phyloP scores from a whole-genome alignment of 2,888 invertebrate genomes.

The Noctua comes region DNA sequence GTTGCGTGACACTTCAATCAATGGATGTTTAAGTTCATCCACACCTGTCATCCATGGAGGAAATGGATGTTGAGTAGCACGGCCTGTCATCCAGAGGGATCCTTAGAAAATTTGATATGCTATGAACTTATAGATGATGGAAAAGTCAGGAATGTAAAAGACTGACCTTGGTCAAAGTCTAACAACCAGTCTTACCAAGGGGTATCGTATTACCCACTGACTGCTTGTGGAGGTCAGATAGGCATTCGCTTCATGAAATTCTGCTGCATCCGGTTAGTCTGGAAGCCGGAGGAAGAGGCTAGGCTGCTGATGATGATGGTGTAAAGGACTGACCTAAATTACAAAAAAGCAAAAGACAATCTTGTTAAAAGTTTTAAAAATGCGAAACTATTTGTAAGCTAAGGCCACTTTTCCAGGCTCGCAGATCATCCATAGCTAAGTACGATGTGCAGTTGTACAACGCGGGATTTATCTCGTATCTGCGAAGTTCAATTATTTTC shows the following conservation, averaged over 20 bases:
- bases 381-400: background rate
- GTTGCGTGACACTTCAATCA: background rate
- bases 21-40: background rate
- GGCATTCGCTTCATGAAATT: background rate
- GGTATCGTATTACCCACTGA: background rate
- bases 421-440: background rate
- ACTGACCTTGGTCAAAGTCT: no score
- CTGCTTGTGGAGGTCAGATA: background rate
- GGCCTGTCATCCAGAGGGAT: background rate
- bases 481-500: background rate
- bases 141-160: background rate
- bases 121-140: background rate
- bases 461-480: background rate
- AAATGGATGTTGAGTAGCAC: conserved; percentile 6
- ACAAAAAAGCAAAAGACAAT: background rate
- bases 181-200: background rate
- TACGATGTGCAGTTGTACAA: no score
- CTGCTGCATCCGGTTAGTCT: background rate
- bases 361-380: background rate
- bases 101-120: background rate
- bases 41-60: conserved; percentile 4
- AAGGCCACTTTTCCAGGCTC: background rate
- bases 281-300: background rate
- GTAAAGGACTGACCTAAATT: background rate
- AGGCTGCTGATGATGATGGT: background rate